Conservation (phyloP, 2,888 invertebrate species). For the Ditula angustiorana region DNA sequence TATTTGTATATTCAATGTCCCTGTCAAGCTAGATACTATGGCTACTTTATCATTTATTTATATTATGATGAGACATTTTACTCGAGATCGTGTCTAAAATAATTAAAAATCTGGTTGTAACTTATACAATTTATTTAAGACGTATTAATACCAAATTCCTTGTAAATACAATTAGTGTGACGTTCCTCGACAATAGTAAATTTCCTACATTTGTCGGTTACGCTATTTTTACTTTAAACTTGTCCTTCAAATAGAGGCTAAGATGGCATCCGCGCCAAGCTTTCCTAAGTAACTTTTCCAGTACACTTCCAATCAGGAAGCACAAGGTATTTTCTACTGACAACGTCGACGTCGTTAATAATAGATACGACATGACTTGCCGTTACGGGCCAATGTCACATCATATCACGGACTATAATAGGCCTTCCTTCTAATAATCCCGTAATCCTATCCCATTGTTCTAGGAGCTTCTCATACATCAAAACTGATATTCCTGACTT, state of each 20-base stretch:
- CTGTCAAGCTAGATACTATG: too few species aligned
- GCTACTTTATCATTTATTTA: too few species aligned
- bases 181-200: too few species aligned
- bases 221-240: too few species aligned
- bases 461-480: slow-evolving; percentile 40
- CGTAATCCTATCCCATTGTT: slow-evolving; percentile 39
- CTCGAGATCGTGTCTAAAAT: too few species aligned
- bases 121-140: too few species aligned
- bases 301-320: neutral
- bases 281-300: neutral
- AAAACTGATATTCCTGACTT: slow-evolving; percentile 32
- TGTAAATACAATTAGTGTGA: too few species aligned
- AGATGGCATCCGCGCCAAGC: neutral
- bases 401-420: slow-evolving; percentile 7
- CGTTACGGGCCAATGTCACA: neutral
- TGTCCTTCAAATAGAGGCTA: neutral
- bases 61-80: too few species aligned
- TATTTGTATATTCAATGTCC: too few species aligned
- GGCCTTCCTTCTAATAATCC: slow-evolving; percentile 9
- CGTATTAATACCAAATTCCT: too few species aligned
- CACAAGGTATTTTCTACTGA: neutral
- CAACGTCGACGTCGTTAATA: slow-evolving; percentile 13
- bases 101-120: too few species aligned
- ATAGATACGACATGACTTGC: slow-evolving; percentile 16
- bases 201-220: too few species aligned